Base-by-base conservation (phyloP, 2,113 vertebrate genomes). In the Tympanuchus pallidicinctus region DNA sequence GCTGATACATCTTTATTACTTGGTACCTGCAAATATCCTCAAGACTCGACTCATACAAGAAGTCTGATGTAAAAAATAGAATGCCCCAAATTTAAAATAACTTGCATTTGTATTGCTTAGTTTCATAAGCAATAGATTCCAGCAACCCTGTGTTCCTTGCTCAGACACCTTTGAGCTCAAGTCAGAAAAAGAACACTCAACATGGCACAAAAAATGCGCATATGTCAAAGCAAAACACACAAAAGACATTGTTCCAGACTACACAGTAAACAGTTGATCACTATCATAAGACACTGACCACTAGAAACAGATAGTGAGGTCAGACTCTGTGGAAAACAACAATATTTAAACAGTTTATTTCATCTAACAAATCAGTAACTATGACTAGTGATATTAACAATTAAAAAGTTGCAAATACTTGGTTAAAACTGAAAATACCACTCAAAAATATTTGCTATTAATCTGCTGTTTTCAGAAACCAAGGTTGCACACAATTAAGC, bases 21-120 rank as follows among this genome's bases (percentile, higher is more conserved):
- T 75, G 85, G 90, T 94, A 86, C 85, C 54, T 79, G 45, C 83
- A 92, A 93, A 65, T 43, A 77, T 28, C 42, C 38, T 77, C 85
- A 81, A 85, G 70, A 30, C 67, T 56, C 93, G 34, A 36, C 11
- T 22, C 61, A 82, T 67, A 76, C 80, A 67, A 92, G 76, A 81
- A 48, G 40, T 56, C 34, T 60, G 32, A 86, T 0, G 0, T 45
- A 47, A 69, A 86, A 89, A 93, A 89, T 15, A 80, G 73, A 88
- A 67, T 45, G 59, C 3, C 30, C 45, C 20, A 11, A 89, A 77
- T 47, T 38, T 36, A 25, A 50, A 21, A 36, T n/a, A 30, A 36
- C 34, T 60, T 27, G 20, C 19, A 43, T 78, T 20, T 85, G 67
- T 43, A 72, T n/a, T 86, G 25, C 28, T 22, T 5, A 0, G 8